A percentile compares a stretch with the other conserved stretches of the same genome.
Conservation (phyloP, 2,888 invertebrate genomes). For the Aethes cnicana region DNA sequence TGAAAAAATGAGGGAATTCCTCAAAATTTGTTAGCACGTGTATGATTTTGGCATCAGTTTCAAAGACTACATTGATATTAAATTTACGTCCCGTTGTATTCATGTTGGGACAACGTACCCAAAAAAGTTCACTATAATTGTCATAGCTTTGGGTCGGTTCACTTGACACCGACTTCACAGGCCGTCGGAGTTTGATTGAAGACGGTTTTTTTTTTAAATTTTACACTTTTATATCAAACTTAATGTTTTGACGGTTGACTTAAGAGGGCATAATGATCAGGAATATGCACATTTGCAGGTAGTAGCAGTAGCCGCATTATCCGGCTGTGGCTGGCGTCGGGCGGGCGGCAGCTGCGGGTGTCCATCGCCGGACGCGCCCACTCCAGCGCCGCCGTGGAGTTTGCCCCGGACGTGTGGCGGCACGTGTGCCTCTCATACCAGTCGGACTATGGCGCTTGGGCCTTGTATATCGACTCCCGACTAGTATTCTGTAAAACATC, state of each 20-base stretch:
- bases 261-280: neutral
- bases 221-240: no score
- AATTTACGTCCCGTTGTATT: no score
- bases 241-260: neutral
- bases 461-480: constrained; percentile 83
- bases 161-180: no score
- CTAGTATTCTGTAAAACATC: constrained; percentile 65
- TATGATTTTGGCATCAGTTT: no score
- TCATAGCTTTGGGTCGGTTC: no score
- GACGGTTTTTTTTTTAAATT: no score
- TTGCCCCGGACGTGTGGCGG: constrained; percentile 80
- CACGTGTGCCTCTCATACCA: constrained; percentile 87
- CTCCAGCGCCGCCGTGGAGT: constrained; percentile 68
- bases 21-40: no score
- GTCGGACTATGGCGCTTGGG: constrained; percentile 83
- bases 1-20: no score
- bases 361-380: constrained; percentile 79
- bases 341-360: constrained; percentile 79
- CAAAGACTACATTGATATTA: no score
- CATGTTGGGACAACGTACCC: no score
- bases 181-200: no score
- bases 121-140: no score
- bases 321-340: constrained; percentile 83
- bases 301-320: constrained; percentile 75
- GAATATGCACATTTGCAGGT: constrained; percentile 62